Conservation (phyloP, 2,888 invertebrate species). For the Alloplasta piceator region DNA sequence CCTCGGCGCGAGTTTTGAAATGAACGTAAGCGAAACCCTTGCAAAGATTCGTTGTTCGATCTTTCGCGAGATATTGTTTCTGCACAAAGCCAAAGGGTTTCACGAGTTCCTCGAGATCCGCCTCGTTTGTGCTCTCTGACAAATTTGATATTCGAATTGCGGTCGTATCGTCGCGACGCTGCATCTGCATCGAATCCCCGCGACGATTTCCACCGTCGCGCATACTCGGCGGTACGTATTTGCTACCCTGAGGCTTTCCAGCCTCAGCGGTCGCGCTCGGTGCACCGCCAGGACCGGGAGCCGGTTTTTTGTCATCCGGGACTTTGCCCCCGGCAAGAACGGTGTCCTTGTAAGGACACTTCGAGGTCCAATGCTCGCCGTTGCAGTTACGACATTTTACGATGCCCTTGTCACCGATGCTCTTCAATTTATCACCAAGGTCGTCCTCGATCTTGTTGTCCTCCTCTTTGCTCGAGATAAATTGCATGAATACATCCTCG, state of each 20-base stretch:
- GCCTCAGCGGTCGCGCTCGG: conserved; percentile 74
- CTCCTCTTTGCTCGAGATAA: conserved; percentile 94
- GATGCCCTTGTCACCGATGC: conserved; percentile 87
- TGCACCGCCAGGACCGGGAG: conserved; percentile 69
- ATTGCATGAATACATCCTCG: conserved; percentile 98
- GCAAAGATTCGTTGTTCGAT: conserved; percentile 93
- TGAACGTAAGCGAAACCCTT: conserved; percentile 99
- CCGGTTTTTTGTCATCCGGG: conserved; percentile 82
- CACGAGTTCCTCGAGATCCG: conserved; percentile 97
- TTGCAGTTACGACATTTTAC: conserved; percentile 95
- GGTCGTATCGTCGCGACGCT: conserved; percentile 91
- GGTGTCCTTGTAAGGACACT: conserved; percentile 98
- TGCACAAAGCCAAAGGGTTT: conserved; percentile 96
- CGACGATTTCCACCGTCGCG: conserved; percentile 93
- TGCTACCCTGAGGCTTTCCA: conserved; percentile 84
- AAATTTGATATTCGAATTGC: conserved; percentile 99
- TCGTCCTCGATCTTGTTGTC: conserved; percentile 94
- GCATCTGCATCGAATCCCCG: conserved; percentile 87
- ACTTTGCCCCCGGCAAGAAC: conserved; percentile 87
- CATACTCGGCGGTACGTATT: conserved; percentile 95
- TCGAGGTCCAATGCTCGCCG: conserved; percentile 99
- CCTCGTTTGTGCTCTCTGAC: conserved; percentile 97
- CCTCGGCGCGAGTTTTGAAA: conserved; percentile 95
- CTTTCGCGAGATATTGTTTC: conserved; percentile 98
- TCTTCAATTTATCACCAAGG: conserved; percentile 92